These are phyloP conservation scores for Tetheella fluctuosa DNA, from an alignment of 2,888 invertebrate species.

Conservation along the genomic window DNA sequence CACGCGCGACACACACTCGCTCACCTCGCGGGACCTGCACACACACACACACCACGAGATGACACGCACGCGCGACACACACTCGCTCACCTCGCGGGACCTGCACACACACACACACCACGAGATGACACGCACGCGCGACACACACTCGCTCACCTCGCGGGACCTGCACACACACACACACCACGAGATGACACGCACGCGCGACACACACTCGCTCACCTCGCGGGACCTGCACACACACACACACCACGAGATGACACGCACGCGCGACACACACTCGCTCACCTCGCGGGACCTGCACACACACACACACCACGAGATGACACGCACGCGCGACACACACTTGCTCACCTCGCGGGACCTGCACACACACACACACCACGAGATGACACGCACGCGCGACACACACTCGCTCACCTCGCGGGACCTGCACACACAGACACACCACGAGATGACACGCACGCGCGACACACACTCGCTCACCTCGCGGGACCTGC, in stretches of 20 bases:
- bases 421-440: conserved; percentile 88
- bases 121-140: conserved; percentile 96
- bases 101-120: conserved; percentile 85
- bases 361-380: no score
- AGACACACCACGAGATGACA: neutral
- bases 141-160: conserved; percentile 97
- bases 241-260: conserved; percentile 91
- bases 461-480: neutral
- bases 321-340: no score
- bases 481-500: no score
- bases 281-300: conserved; percentile 97
- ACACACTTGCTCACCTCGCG: neutral
- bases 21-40: conserved; percentile 92
- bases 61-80: neutral
- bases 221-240: no score
- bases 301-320: neutral
- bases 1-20: conserved; percentile 97
- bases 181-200: neutral
- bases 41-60: neutral
- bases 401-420: conserved; percentile 98
- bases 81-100: no score
- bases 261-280: conserved; percentile 96
- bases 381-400: conserved; percentile 97
- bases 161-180: conserved; percentile 84
- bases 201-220: neutral